Evolutionary conservation across 2,113 vertebrate genomes (phyloP).

Genomic region (Limnothrissa miodon): DNA sequence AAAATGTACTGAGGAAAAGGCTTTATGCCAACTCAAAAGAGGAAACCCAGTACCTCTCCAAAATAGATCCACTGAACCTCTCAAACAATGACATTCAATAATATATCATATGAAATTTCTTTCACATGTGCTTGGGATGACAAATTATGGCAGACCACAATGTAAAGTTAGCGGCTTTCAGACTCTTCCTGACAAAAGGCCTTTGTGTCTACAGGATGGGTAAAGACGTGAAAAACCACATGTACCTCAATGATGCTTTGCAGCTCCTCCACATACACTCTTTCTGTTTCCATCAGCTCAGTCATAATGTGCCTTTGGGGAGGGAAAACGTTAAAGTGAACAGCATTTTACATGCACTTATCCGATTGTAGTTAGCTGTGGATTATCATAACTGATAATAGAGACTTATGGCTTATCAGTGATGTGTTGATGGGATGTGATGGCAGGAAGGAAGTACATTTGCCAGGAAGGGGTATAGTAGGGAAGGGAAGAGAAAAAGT

Average conservation of each 20-base stretch:
- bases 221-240: not conserved
- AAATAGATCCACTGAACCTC: not conserved
- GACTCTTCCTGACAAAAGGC: not conserved
- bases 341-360: too few species aligned
- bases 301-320: conserved; percentile 83
- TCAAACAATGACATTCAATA: not conserved
- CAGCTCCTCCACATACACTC: conserved; percentile 90
- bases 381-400: not conserved
- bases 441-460: not conserved
- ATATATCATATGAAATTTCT: not conserved
- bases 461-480: not conserved
- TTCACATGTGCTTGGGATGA: not conserved
- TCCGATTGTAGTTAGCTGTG: not conserved
- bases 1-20: not conserved
- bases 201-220: not conserved
- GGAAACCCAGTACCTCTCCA: not conserved
- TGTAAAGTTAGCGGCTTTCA: not conserved
- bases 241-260: conserved; percentile 94
- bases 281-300: conserved; percentile 92
- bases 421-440: not conserved
- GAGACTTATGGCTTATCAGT: too few species aligned
- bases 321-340: conserved; percentile 26
- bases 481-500: not conserved
- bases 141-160: not conserved
- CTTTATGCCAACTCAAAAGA: not conserved